Base-by-base conservation (phyloP, 2,113 vertebrate species). In the Pseudonaja textilis region DNA sequence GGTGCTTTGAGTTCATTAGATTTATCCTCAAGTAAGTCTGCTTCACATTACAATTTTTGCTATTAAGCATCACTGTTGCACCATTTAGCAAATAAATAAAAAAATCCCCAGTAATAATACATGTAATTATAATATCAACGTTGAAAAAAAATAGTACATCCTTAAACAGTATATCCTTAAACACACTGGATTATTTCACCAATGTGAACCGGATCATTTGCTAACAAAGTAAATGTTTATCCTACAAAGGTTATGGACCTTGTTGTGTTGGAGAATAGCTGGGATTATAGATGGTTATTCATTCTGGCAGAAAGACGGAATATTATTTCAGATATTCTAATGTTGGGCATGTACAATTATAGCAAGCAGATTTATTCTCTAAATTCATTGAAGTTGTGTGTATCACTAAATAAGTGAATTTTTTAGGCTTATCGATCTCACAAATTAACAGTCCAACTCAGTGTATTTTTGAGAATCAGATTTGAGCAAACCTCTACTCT, bases 391-490 rank as follows among this genome's bases (percentile, higher is more conserved):
- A 93, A 34, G 61, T 52, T 95, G 92, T 55, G 18, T 91, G 54
- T 56, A 94, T 94, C 88, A 93, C 94, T 93, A 94, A 95, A 55
- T 87, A 94, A 95, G 95, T 95, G 91, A 96, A 92, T 96, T 95
- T 96, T 95, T 89, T 89, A 93, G 50, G 4, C 8, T 69, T 95
- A 94, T 61, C 9, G 26, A 34, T 57, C 59, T 93, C 22, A 14
- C 69, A 55, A 90, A 87, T 69, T 94, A 90, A 14, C 3, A 90
- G 55, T 92, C 34, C 3, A 87, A 92, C 90, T 93, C 89, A 92
- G 88, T 12, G 90, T 29, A 89, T 89, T 92, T 47, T 0, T 0
- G 6, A 22, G 29, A 93, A 61, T 26, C 50, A 91, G 89, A 0
- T 0, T n/a, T 59, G 25, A 25, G 87, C 1, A 91, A 16, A 39